A percentile compares a stretch with the other conserved stretches of the same genome.
phyloP scores from a whole-genome alignment of 2,888 invertebrate species.

The Panopea generosa region DNA sequence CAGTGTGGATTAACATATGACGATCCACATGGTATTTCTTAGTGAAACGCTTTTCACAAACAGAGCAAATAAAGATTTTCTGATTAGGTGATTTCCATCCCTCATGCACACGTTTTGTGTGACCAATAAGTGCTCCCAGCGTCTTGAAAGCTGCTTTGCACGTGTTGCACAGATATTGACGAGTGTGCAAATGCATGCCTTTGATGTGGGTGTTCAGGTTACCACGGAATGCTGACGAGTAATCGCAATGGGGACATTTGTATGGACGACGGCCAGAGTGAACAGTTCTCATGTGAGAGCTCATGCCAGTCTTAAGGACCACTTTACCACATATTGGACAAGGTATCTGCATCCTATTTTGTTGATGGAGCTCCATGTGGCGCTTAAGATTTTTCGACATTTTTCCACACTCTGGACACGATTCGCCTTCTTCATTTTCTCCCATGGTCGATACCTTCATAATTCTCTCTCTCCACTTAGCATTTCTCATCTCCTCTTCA shows the following conservation, averaged over 20 bases:
- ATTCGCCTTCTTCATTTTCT: constrained; percentile 77
- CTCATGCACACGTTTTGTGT: constrained; percentile 82
- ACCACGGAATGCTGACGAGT: constrained; percentile 81
- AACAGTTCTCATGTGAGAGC: constrained; percentile 82
- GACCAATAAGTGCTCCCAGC: constrained; percentile 81
- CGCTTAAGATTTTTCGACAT: constrained; percentile 81
- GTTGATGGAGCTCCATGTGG: constrained; percentile 82
- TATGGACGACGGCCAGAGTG: constrained; percentile 82
- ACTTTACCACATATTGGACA: constrained; percentile 82
- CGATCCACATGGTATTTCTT: constrained; percentile 83
- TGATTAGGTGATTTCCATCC: constrained; percentile 83
- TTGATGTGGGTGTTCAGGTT: constrained; percentile 83
- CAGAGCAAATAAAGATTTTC: constrained; percentile 82
- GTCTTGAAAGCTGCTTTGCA: constrained; percentile 83
- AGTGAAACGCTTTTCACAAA: constrained; percentile 83
- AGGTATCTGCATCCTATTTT: constrained; percentile 82
- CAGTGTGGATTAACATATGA: constrained; percentile 82
- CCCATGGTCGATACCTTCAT: constrained; percentile 82
- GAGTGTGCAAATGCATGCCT: constrained; percentile 82
- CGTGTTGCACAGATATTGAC: constrained; percentile 81
- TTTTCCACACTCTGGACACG: constrained; percentile 81
- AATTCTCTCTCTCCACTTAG: constrained; percentile 81
- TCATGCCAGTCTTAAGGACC: constrained; percentile 82
- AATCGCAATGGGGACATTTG: constrained; percentile 83
- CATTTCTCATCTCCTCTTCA: constrained; percentile 82